Percentiles rank a stretch among this genome's conserved stretches.
These are phyloP conservation scores for Polydesmus complanatus DNA, from an alignment of 2,888 invertebrate species.

Conservation along the genomic window DNA sequence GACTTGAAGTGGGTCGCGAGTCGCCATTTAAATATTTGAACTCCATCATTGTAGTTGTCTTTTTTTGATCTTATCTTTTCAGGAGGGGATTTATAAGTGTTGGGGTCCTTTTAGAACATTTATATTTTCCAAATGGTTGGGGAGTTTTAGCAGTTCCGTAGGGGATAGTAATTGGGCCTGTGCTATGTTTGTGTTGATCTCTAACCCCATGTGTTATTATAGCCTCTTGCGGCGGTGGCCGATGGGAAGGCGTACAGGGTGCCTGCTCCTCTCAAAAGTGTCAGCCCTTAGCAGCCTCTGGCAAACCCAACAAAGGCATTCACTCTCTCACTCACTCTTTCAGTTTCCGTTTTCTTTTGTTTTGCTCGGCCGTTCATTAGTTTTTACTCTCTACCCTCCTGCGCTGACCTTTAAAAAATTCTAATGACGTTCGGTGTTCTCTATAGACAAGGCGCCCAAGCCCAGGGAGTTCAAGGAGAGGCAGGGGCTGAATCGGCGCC, in stretches of 20 bases:
- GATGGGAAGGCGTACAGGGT: conserved; percentile 6
- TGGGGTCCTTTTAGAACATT: too few relatives aligned
- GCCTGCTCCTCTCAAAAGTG: conserved; percentile 8
- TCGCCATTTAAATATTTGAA: too few relatives aligned
- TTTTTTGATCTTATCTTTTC: too few relatives aligned
- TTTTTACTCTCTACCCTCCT: neutral
- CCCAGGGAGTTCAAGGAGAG: conserved; percentile 90
- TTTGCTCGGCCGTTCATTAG: too few relatives aligned
- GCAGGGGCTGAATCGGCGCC: conserved; percentile 78
- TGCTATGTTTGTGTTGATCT: neutral
- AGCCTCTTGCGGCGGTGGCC: neutral
- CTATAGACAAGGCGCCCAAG: conserved; percentile 26
- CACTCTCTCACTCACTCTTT: conserved; percentile 1
- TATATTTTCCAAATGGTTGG: too few relatives aligned
- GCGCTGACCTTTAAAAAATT: neutral
- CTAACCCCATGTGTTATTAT: neutral
- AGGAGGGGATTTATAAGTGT: too few relatives aligned
- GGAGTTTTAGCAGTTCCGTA: too few relatives aligned
- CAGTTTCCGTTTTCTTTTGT: too few relatives aligned
- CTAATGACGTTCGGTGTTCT: neutral
- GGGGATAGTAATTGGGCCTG: neutral
- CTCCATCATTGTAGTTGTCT: too few relatives aligned
- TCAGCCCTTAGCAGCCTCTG: conserved; percentile 3
- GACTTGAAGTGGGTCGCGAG: too few relatives aligned
- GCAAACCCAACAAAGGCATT: conserved; percentile 4